Percentiles rank a stretch among this genome's conserved stretches.
phyloP scores from a whole-genome alignment of 2,797 vertebrate genomes.

The Chelidonichthys spinosus region DNA sequence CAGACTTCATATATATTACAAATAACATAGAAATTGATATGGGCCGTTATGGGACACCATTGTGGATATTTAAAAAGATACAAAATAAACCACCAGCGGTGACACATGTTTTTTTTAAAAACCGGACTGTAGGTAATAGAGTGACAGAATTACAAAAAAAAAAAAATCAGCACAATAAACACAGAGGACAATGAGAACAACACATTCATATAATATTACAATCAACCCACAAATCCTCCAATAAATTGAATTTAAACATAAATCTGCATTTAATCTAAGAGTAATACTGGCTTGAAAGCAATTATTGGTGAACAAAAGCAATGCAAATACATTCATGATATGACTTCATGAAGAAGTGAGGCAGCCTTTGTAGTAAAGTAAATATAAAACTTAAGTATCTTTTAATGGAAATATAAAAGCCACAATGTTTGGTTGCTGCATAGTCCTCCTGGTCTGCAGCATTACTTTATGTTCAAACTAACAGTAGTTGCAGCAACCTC shows the following conservation, averaged over 20 bases:
- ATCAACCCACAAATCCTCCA: too few relatives aligned
- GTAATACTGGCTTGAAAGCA: not conserved
- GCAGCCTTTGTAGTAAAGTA: not conserved
- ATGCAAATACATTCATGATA: not conserved
- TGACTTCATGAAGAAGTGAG: not conserved
- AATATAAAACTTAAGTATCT: not conserved
- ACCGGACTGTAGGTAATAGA: too few relatives aligned
- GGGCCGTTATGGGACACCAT: too few relatives aligned
- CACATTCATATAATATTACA: too few relatives aligned
- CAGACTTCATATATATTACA: too few relatives aligned
- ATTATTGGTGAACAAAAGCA: not conserved
- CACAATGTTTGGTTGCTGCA: not conserved
- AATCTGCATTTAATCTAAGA: conserved; percentile 16
- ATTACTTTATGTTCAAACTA: not conserved
- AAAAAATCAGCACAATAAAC: too few relatives aligned
- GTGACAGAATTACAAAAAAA: too few relatives aligned
- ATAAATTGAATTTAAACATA: not conserved
- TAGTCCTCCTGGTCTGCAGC: not conserved
- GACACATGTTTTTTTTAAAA: too few relatives aligned
- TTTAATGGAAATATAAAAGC: not conserved
- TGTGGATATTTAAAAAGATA: too few relatives aligned
- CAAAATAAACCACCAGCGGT: too few relatives aligned
- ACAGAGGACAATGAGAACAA: too few relatives aligned
- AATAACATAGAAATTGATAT: too few relatives aligned
- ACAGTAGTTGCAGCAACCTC: not conserved